Evolutionary conservation across 2,113 vertebrate genomes (phyloP), one percentile per base, ranked within the genome.

Genomic region (Ondatra zibethicus): DNA sequence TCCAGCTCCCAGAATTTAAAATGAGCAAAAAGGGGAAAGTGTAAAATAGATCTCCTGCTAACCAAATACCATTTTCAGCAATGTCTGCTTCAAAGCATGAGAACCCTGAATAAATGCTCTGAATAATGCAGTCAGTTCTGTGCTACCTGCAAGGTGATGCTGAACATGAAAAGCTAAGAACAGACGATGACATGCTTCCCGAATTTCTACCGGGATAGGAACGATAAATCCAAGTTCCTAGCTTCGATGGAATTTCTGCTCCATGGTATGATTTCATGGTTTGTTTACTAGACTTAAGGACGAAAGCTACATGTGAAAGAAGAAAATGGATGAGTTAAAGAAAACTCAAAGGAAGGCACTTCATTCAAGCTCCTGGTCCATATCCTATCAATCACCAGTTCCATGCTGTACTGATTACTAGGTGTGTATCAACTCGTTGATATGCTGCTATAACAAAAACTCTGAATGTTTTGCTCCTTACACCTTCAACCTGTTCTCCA

Each of bases 321-420:
- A 86, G 65, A 88, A 95, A 96, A 91, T 14, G 39, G 55, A 82
- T 82, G 72, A 88, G 39, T 10, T 86, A 61, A 91, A 93, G 92
- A 91, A 93, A 95, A 90, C 45, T 88, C 94, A 77, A 39, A 23
- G 66, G 55, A 55, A 91, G 89, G 55, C 39, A 78, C 42, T 36
- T 94, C 47, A 70, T 39, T 78, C 0, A 65, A 92, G 84, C 7
- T 80, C 63, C 31, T 31, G 0, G 3, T 8, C 39, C 47, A 65
- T 80, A 93, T n/a, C 72, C 63, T 68, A 76, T 88, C 89, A 61
- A 68, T 80, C 55, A 95, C 63, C 63, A 94, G 27, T 58, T 81
- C n/a, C 19, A 80, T 13, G 72, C 42, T 52, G 14, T 50, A 25
- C 63, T 45, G 17, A 17, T 89, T 80, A 33, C 63, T 72, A 47